Percentiles rank a stretch among this genome's conserved stretches.
Evolutionary conservation across 1,140 invertebrate genomes (phyloP).

Genomic region (Drosophila yakuba): DNA sequence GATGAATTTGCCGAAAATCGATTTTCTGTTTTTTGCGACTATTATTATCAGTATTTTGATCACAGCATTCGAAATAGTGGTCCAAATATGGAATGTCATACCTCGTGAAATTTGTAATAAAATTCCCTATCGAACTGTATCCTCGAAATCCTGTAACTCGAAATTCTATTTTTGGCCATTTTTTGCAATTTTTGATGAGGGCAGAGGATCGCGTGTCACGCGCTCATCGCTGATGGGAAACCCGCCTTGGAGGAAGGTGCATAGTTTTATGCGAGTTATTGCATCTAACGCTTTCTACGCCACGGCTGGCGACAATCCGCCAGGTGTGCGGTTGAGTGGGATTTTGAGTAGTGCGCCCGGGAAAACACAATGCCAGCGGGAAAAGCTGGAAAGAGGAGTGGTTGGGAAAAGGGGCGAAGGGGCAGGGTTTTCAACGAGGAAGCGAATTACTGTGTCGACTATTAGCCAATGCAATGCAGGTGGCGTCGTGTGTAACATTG

Average conservation of each 20-base stretch:
- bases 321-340: slow-evolving; percentile 36
- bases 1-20: too few relatives aligned
- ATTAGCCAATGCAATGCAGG: slow-evolving; percentile 37
- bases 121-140: too few relatives aligned
- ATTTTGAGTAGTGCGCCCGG: slow-evolving; percentile 31
- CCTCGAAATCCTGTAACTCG: too few relatives aligned
- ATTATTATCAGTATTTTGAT: too few relatives aligned
- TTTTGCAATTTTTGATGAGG: too few relatives aligned
- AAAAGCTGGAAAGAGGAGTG: too few relatives aligned
- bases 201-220: slow-evolving; percentile 7
- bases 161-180: too few relatives aligned
- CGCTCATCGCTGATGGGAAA: background rate
- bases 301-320: slow-evolving; percentile 25
- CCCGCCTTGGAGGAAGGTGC: slow-evolving; percentile 1
- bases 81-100: too few relatives aligned
- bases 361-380: slow-evolving; percentile 19
- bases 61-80: too few relatives aligned
- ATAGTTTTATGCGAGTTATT: slow-evolving; percentile 73
- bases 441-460: slow-evolving; percentile 52
- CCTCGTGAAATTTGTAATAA: too few relatives aligned
- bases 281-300: slow-evolving; percentile 52
- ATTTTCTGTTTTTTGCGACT: too few relatives aligned
- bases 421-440: slow-evolving; percentile 3
- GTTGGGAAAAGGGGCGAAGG: background rate
- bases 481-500: slow-evolving; percentile 41